These are phyloP conservation scores for Tylochromis polylepis DNA, from an alignment of 2,113 vertebrate species.

Conservation along the genomic window DNA sequence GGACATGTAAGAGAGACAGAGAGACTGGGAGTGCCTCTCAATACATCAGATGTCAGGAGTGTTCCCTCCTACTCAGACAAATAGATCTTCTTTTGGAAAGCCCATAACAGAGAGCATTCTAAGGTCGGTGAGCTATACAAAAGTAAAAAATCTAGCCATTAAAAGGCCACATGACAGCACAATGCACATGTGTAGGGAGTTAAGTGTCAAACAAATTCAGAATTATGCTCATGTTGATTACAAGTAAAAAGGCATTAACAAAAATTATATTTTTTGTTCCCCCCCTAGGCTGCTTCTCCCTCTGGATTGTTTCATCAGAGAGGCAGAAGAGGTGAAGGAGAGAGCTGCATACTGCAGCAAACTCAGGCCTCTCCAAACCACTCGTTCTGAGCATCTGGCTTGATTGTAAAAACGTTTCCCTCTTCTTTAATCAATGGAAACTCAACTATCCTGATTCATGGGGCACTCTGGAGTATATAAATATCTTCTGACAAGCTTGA, in stretches of 20 bases:
- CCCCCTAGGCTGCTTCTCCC: not conserved
- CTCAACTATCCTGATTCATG: conserved; percentile 66
- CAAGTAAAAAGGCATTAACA: not conserved
- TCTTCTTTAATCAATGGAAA: conserved; percentile 76
- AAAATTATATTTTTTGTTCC: not conserved
- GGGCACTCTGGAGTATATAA: conserved; percentile 65
- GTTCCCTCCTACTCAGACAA: conserved; percentile 55
- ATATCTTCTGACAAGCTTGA: conserved; percentile 66
- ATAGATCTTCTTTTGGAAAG: conserved; percentile 52
- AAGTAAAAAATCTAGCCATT: not conserved
- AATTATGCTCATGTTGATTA: not conserved
- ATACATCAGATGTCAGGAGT: conserved; percentile 67
- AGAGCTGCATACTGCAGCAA: conserved; percentile 10
- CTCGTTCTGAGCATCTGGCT: conserved; percentile 57
- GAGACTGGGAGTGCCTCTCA: conserved; percentile 63
- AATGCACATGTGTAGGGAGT: not conserved
- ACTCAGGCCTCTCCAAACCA: conserved; percentile 49
- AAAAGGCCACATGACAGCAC: not conserved
- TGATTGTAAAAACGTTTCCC: conserved; percentile 70
- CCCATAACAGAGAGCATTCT: conserved; percentile 40
- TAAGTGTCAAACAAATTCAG: not conserved
- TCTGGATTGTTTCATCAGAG: conserved; percentile 9
- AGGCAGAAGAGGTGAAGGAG: not conserved
- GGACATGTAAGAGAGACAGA: conserved; percentile 78
- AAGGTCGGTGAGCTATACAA: conserved; percentile 19